phyloP scores from a whole-genome alignment of 2,888 invertebrate species.

The Atherix ibis region DNA sequence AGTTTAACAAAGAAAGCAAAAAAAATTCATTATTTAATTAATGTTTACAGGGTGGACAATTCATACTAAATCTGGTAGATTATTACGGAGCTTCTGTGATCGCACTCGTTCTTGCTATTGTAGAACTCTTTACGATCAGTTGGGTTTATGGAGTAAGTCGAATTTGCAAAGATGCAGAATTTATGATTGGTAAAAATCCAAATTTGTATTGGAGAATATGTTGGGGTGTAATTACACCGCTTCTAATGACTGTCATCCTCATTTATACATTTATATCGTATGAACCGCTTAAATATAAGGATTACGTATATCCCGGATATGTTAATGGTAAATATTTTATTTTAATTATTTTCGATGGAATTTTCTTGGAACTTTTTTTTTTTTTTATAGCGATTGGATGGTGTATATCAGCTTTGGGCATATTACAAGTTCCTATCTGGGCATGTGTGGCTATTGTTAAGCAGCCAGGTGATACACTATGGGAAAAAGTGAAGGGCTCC shows the following conservation, averaged over 20 bases:
- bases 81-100: slow-evolving; percentile 61
- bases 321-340: slow-evolving; percentile 38
- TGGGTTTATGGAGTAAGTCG: slow-evolving; percentile 60
- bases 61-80: slow-evolving; percentile 54
- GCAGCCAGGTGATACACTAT: slow-evolving; percentile 20
- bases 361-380: slow-evolving; percentile 4
- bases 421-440: slow-evolving; percentile 36
- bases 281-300: slow-evolving; percentile 44
- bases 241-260: slow-evolving; percentile 51
- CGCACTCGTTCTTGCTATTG: slow-evolving; percentile 46
- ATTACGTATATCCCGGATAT: slow-evolving; percentile 40
- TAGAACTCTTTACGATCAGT: slow-evolving; percentile 50
- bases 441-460: slow-evolving; percentile 23
- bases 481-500: slow-evolving; percentile 29
- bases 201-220: slow-evolving; percentile 64
- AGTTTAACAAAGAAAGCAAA: background rate
- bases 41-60: slow-evolving; percentile 49
- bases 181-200: slow-evolving; percentile 55
- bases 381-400: slow-evolving; percentile 29
- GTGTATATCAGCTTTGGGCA: slow-evolving; percentile 35
- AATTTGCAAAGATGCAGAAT: slow-evolving; percentile 57
- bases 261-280: slow-evolving; percentile 50
- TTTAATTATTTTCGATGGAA: background rate
- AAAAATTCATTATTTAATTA: background rate
- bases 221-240: slow-evolving; percentile 60